Percentiles rank a stretch among this genome's conserved stretches.
These are phyloP conservation scores for Koerneria pararmatus DNA, from an alignment of 2,888 invertebrate genomes.

Conservation along the genomic window DNA sequence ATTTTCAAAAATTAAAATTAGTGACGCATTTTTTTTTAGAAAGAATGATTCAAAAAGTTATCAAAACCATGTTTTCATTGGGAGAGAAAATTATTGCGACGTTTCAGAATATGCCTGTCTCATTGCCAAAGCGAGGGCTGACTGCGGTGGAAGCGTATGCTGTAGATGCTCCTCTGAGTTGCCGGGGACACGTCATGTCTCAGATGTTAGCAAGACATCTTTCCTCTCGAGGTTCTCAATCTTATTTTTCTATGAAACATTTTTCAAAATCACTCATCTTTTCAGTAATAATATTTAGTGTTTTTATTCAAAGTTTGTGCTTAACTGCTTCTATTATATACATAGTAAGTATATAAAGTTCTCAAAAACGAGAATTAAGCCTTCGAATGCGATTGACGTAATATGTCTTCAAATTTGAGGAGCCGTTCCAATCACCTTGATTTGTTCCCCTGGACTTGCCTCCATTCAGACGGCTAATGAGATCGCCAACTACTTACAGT, in stretches of 20 bases:
- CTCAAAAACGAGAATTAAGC: neutral
- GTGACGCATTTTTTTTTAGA: too few species aligned
- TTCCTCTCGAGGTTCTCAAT: neutral
- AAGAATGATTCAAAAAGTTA: too few species aligned
- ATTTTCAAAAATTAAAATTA: too few species aligned
- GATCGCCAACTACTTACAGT: conserved; percentile 16
- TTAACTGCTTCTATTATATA: too few species aligned
- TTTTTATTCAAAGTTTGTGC: too few species aligned
- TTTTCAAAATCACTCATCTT: too few species aligned
- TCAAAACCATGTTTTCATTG: too few species aligned
- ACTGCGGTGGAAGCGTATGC: conserved; percentile 7
- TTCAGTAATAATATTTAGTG: too few species aligned
- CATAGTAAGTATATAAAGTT: neutral
- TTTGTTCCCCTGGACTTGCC: conserved; percentile 11
- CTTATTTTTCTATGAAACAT: neutral
- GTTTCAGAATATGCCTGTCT: conserved; percentile 15
- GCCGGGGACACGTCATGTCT: neutral
- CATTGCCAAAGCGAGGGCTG: conserved; percentile 11
- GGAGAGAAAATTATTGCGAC: too few species aligned
- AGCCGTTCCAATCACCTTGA: conserved; percentile 9
- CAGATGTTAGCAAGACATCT: neutral
- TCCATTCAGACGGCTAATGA: conserved; percentile 18
- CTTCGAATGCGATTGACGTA: too few species aligned
- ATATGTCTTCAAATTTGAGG: too few species aligned
- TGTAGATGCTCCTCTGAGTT: conserved; percentile 13